Evolutionary conservation across 2,113 vertebrate species (phyloP).

Genomic region (Scolopax mira): DNA sequence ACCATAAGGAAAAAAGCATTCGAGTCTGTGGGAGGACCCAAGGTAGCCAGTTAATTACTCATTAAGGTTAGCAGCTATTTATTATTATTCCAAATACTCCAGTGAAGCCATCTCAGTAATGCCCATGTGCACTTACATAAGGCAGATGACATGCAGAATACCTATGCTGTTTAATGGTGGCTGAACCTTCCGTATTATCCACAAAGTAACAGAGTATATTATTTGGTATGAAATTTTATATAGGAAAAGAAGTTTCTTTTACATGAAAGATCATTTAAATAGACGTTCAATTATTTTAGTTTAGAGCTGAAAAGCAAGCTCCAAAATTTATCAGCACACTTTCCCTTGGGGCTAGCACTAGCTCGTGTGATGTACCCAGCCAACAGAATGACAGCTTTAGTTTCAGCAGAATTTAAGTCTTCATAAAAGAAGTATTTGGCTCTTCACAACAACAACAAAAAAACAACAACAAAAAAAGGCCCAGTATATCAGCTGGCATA

Average conservation of each 20-base stretch:
- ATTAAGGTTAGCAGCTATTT: conserved; percentile 43
- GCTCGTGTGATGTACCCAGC: background rate
- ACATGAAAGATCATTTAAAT: background rate
- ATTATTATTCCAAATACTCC: conserved; percentile 20
- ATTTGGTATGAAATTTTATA: background rate
- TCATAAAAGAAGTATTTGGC: background rate
- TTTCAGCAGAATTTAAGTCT: background rate
- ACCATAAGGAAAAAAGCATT: conserved; percentile 67
- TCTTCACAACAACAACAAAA: background rate
- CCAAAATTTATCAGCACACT: background rate
- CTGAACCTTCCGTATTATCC: background rate
- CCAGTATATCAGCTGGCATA: background rate
- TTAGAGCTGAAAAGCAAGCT: background rate
- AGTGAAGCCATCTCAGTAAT: background rate
- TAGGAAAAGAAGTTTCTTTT: background rate
- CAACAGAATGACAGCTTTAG: background rate
- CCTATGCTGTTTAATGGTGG: background rate
- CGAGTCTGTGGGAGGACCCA: conserved; percentile 45
- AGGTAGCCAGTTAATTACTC: conserved; percentile 58
- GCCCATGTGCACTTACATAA: background rate
- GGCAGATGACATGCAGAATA: background rate
- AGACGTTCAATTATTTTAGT: background rate
- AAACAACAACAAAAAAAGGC: background rate
- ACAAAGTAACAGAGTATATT: background rate
- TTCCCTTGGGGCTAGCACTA: background rate